Evolutionary conservation across 2,888 invertebrate genomes (phyloP), one percentile per base, ranked within the genome.

Genomic region (Eupithecia dodoneata): DNA sequence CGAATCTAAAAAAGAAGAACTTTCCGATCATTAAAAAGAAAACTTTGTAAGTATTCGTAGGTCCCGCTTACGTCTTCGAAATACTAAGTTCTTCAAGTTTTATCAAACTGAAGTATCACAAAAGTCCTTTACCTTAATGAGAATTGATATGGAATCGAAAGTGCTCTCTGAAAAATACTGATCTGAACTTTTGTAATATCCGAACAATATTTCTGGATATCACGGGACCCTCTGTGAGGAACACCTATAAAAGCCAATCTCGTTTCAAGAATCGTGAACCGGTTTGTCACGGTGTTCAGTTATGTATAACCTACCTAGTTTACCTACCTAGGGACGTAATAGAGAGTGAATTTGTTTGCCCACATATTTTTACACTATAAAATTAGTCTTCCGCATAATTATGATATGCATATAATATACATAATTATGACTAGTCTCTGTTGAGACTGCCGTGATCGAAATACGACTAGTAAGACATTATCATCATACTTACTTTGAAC

Each of bases 171-270:
- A 67, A 75, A 78, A 72, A 78, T 74, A 74, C 75, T 72, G 67
- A 69, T 69, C 52, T 13, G 12, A 77, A 79, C 77, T 79, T 79
- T 76, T 74, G 79, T 79, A 79, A 77, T 80, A 77, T 77, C 75
- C 74, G 76, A 80, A 82, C 9, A 63, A 77, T 77, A 79, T 78
- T 66, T 66, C 15, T 42, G 66, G 66, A 15, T 66, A 66, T 15
- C 41, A 66, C 42, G 41, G 41, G 0, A 30, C 41, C n/a, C 13
- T 30, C 18, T 66, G 12, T 12, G 6, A 15, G 66, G 42, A 63
- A 30, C 12, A 30, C 18, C 18, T 63, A 63, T 30, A 30, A 30
- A 63, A 63, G 30, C 10, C 30, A 30, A 63, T 63, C 63, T 63
- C 63, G 30, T 12, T 30, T 30, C 63, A 3, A 18, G 18, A 30